Evolutionary conservation across 2,888 invertebrate species (phyloP), one percentile per base, ranked within the genome.

Genomic region (Synanthedon formicaeformis): DNA sequence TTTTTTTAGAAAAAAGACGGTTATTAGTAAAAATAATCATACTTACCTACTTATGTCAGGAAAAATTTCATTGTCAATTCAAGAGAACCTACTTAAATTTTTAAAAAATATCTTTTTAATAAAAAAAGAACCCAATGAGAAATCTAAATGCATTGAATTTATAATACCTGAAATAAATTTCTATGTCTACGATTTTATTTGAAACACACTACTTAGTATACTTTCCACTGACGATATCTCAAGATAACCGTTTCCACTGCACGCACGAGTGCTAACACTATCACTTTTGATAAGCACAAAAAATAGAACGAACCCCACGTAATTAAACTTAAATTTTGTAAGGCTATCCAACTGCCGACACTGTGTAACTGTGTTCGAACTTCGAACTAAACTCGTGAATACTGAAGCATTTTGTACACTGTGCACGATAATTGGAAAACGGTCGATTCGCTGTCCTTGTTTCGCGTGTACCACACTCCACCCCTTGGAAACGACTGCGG

Each of bases 401-500:
- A 14, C 45, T 45, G 8, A 45, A n/a, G 45, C 4, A 34, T 34
- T 23, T 13, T 27, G 48, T 49, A 40, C 52, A 16, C 18, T 49
- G 49, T 14, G 48, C 49, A 18, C 41, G 14, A 14, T 53, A 41
- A 50, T 18, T 53, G 53, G 53, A 53, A 50, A 27, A 40, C 53
- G 8, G 27, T 11, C 18, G 40, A 45, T 52, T 54, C 51, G 34
- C 54, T 58, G 60, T 51, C 6, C 51, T 51, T 54, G 52, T 53
- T 53, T 56, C 60, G 62, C 64, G 62, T 63, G 64, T 64, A 60
- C 59, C 58, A 65, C 51, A 56, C 62, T 58, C 71, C 66, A 68
- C 71, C 76, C 76, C 71, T 69, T 62, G 60, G 60, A 62, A 60
- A 55, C 66, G 60, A 75, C 74, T 73, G 74, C 67, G 67, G 66